A percentile compares a stretch with the other conserved stretches of the same genome.
phyloP scores from a whole-genome alignment of 2,888 invertebrate species.

The Mythimna pallens region DNA sequence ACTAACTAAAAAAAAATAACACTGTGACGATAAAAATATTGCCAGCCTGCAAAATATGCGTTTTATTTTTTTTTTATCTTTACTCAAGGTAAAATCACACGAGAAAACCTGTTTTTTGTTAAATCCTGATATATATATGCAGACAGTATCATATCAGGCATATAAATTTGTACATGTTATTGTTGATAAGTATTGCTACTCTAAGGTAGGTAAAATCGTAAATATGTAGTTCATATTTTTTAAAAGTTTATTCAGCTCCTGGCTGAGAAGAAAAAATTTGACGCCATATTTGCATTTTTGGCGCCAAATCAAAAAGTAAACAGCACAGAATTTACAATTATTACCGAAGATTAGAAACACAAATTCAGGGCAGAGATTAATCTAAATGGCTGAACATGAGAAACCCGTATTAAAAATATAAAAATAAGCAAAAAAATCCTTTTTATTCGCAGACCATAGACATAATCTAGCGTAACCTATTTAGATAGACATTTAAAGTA shows the following conservation, averaged over 20 bases:
- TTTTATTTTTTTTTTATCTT: background rate
- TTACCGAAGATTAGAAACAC: background rate
- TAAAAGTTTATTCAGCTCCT: background rate
- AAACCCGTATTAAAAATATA: conserved; percentile 55
- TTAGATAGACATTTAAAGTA: background rate
- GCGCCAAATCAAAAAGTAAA: conserved; percentile 15
- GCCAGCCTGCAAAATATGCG: background rate
- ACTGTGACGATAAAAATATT: background rate
- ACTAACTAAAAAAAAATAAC: background rate
- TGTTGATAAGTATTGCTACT: background rate
- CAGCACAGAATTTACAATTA: background rate
- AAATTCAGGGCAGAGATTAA: conserved; percentile 3
- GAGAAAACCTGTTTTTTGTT: too few species aligned
- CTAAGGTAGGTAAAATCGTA: conserved; percentile 14
- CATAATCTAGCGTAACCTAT: conserved; percentile 47
- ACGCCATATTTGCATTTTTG: background rate
- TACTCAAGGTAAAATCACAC: background rate
- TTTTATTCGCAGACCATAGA: conserved; percentile 46
- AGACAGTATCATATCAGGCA: background rate
- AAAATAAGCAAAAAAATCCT: conserved; percentile 38
- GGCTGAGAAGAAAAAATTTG: conserved; percentile 3
- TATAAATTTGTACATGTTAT: conserved; percentile 33
- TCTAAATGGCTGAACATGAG: conserved; percentile 25
- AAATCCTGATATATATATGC: background rate
- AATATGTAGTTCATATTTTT: background rate